These are phyloP conservation scores for Oconnorella tubifera DNA, from an alignment of 2,888 invertebrate genomes.

Conservation along the genomic window DNA sequence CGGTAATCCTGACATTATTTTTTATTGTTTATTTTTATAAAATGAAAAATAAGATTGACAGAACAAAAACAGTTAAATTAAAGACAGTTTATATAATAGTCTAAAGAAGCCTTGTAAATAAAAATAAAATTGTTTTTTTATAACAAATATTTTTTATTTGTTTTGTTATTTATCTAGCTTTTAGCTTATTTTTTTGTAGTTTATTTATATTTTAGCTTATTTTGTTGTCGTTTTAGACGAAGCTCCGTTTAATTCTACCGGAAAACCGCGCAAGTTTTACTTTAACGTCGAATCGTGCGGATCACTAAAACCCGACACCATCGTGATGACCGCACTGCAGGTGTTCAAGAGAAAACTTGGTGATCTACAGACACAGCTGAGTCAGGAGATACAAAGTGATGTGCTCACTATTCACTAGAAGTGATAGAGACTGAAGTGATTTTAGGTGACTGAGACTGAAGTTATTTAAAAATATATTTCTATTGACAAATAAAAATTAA, in stretches of 20 bases:
- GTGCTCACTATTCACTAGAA: conserved; percentile 42
- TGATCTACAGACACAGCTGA: conserved; percentile 74
- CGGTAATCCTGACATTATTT: too few species aligned
- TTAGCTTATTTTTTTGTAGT: too few species aligned
- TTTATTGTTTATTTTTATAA: too few species aligned
- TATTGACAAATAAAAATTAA: neutral
- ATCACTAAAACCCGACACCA: conserved; percentile 89
- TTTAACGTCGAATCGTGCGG: conserved; percentile 95
- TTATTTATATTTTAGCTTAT: conserved; percentile 5
- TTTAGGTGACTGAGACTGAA: neutral
- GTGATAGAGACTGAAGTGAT: too few species aligned
- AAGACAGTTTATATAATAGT: too few species aligned
- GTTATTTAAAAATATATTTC: neutral
- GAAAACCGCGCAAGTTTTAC: conserved; percentile 94
- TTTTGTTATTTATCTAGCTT: too few species aligned
- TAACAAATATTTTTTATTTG: too few species aligned
- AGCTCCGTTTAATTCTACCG: conserved; percentile 88
- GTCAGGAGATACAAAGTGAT: conserved; percentile 54
- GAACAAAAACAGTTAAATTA: too few species aligned
- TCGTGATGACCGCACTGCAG: conserved; percentile 89
- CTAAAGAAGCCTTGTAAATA: too few species aligned
- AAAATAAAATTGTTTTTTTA: too few species aligned
- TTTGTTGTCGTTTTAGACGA: conserved; percentile 63
- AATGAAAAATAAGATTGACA: too few species aligned
- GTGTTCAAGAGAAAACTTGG: conserved; percentile 90